Base-by-base conservation (phyloP, 1,140 invertebrate species). In the Tenebrio molitor region DNA sequence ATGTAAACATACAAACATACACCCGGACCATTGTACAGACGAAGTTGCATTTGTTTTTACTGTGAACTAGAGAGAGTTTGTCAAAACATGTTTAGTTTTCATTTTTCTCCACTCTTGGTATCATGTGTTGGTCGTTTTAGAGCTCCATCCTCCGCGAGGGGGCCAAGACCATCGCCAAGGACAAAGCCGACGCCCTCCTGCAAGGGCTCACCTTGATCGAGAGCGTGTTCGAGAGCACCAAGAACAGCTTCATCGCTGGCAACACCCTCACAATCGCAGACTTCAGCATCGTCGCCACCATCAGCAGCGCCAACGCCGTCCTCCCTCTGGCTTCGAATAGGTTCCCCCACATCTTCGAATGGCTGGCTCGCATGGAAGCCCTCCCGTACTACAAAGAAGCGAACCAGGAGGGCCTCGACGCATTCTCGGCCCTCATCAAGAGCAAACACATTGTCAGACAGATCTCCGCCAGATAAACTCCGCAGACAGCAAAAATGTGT, bases 241-340 rank as follows among this genome's bases (percentile, higher is more conserved):
- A 71, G 5, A n/a, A n/a, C n/a, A n/a, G n/a, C n/a, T 78, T 46
- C 29, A 70, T 81, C 8, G 82, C 81, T n/a, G 84, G 83, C 5
- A 76, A 84, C 10, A 68, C 79, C 15, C 69, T 88, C 10, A 87
- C 87, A 4, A 83, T 89, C 33, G 88, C 87, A 12, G 87, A 85
- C 73, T 83, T 83, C 63, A 75, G 78, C 19, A 77, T 84, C 4
- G 72, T 77, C 1, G 71, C 75, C 4, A 78, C 77, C 10, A 74
- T 82, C n/a, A 78, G 71, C 14, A 73, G 78, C 58, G 73, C 78
- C 7, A 81, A 86, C 76, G 84, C 81, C 21, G 21, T 78, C 1
- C 74, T 78, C 8, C 77, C 75, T 1, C 29, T 78, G 10, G 77
- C 77, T 6, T 69, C 74, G 16, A 78, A 78, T 34, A 74, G 75